Evolutionary conservation across 2,113 vertebrate genomes (phyloP).

Genomic region (Platysteira castanea): DNA sequence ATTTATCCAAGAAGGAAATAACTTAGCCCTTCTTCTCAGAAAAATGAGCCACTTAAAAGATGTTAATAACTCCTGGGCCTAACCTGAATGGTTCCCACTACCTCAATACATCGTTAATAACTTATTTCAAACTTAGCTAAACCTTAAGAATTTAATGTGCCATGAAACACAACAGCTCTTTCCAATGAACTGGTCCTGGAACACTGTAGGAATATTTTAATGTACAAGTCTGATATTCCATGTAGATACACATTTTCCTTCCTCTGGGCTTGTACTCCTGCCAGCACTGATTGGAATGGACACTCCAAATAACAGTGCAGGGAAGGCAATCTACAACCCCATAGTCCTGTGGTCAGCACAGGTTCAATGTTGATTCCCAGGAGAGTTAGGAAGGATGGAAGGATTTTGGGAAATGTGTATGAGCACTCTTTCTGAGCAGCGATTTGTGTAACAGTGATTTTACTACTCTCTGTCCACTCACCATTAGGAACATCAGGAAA

Average conservation of each 20-base stretch:
- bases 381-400: not conserved
- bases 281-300: not conserved
- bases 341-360: not conserved
- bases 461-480: not conserved
- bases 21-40: not conserved
- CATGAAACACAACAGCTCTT: not conserved
- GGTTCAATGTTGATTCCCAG: not conserved
- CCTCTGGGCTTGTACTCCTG: not conserved
- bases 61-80: not conserved
- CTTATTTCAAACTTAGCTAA: not conserved
- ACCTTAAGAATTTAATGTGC: not conserved
- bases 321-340: accelerated
- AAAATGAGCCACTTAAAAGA: not conserved
- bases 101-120: not conserved
- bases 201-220: not conserved
- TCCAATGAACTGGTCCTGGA: not conserved
- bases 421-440: not conserved
- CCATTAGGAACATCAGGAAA: not conserved
- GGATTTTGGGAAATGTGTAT: not conserved
- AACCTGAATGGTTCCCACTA: not conserved
- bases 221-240: not conserved
- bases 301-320: not conserved
- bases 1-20: not conserved
- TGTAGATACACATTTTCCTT: not conserved
- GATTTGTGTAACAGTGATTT: not conserved